Conservation (phyloP, 1,140 invertebrate species). For the Amphibalanus amphitrite region DNA sequence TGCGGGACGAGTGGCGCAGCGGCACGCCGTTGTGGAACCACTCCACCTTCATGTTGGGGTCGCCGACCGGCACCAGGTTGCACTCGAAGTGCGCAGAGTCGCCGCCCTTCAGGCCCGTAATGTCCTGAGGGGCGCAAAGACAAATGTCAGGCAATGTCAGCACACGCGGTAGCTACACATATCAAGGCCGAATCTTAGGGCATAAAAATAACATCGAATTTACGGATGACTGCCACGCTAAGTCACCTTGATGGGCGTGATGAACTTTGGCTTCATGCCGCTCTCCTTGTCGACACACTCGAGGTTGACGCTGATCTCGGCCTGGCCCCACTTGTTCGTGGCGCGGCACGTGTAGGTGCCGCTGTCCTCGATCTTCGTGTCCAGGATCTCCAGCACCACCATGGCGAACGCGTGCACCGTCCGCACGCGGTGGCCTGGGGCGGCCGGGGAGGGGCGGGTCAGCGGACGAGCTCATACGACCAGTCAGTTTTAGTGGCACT, state of each 20-base stretch:
- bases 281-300: constrained; percentile 67
- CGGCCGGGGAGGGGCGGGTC: too few relatives aligned
- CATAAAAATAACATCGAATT: too few relatives aligned
- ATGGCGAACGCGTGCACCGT: constrained; percentile 89
- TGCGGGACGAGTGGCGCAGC: constrained; percentile 68
- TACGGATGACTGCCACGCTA: too few relatives aligned
- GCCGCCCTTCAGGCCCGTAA: constrained; percentile 25
- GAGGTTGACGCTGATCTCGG: constrained; percentile 64
- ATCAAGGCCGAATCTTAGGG: too few relatives aligned
- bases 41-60: constrained; percentile 84
- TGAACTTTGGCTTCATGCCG: constrained; percentile 72
- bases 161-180: too few relatives aligned
- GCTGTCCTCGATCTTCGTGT: constrained; percentile 46
- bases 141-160: too few relatives aligned
- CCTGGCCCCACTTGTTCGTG: constrained; percentile 70
- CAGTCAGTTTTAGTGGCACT: too few relatives aligned
- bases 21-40: constrained; percentile 89
- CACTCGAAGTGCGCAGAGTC: constrained; percentile 43
- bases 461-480: too few relatives aligned
- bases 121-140: constrained; percentile 18
- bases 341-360: constrained; percentile 70
- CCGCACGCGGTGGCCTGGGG: constrained; percentile 49
- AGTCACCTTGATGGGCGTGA: constrained; percentile 53
- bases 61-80: constrained; percentile 73
- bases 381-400: constrained; percentile 83